Evolutionary conservation across 2,797 vertebrate genomes (phyloP), one percentile per base, ranked within the genome.

Genomic region (Xiphorhynchus erythropygius): DNA sequence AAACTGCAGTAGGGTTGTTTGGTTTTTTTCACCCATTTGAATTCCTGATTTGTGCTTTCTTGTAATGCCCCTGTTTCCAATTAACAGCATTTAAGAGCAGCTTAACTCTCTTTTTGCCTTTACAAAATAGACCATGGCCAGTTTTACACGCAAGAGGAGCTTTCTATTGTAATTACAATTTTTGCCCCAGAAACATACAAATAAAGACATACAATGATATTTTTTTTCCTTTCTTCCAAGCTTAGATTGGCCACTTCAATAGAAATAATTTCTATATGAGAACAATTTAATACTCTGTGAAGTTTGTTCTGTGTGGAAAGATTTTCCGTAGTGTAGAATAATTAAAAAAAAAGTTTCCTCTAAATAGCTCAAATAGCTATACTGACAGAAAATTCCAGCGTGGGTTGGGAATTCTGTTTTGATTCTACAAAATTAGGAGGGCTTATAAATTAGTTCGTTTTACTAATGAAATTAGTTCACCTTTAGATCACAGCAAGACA

Each of bases 61-160:
- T 97, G 91, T 92, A 89, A 59, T 23, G 50, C 88, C 53, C 46
- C 97, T 98, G 97, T 91, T 98, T 98, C 90, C 93, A 97, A 97
- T 98, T 98, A 98, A 94, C 96, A 95, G 93, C 57, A 87, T 76
- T 90, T 89, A 93, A 94, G 86, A 91, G 13, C 33, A 52, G 32
- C 49, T 93, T 85, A 75, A 63, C 56, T 59, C 64, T 50, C 64
- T 57, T 81, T 73, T 83, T 87, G 41, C 65, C 37, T 80, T 92
- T 75, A 67, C 50, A 9, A 35, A 88, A 37, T 18, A 49, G 37
- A 49, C 19, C 15, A 15, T 11, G 57, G 42, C 23, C 22, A 65
- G 30, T 70, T 92, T 33, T 62, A 74, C 15, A 44, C 1, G 4
- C 2, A 5, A 74, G 42, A 47, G 18, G 42, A 68, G 8, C 11